A percentile compares a stretch with the other conserved stretches of the same genome.
phyloP scores from a whole-genome alignment of 1,140 invertebrate species.

The Saxidomus purpurata region DNA sequence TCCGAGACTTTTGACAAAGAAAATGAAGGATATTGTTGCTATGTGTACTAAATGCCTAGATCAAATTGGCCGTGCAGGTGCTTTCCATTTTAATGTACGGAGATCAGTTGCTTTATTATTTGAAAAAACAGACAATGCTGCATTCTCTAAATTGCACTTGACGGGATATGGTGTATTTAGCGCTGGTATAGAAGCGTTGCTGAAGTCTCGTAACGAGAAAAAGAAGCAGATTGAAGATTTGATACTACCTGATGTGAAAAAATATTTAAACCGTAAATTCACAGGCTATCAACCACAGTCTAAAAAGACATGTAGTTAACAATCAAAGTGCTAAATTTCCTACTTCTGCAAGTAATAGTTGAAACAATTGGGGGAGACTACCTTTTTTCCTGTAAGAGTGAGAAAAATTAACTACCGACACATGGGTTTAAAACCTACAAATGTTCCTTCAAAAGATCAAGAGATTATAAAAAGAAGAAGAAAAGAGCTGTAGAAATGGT shows the following conservation, averaged over 20 bases:
- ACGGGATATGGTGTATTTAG: constrained; percentile 48
- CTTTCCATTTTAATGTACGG: not conserved
- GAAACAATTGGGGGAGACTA: constrained; percentile 38
- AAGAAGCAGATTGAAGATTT: constrained; percentile 52
- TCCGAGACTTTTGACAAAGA: constrained; percentile 34
- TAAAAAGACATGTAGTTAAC: not conserved
- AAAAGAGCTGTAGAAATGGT: not conserved
- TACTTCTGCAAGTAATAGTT: too few species aligned
- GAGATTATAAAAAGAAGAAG: not conserved
- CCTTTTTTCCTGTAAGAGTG: constrained; percentile 17
- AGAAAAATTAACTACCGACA: constrained; percentile 31
- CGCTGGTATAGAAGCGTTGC: constrained; percentile 10
- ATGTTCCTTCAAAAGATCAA: not conserved
- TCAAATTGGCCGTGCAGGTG: too few species aligned
- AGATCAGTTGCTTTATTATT: not conserved
- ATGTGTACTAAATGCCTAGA: constrained; percentile 4
- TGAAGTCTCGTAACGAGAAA: constrained; percentile 35
- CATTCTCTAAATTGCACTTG: constrained; percentile 25
- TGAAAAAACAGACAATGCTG: constrained; percentile 6
- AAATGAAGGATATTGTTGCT: constrained; percentile 46
- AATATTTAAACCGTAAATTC: not conserved
- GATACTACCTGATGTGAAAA: constrained; percentile 33
- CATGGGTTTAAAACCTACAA: constrained; percentile 27
- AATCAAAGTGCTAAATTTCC: too few species aligned
- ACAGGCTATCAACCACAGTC: not conserved